Percentiles rank a stretch among this genome's conserved stretches.
phyloP scores from a whole-genome alignment of 2,113 vertebrate species.

The Sylvilagus bachmani region DNA sequence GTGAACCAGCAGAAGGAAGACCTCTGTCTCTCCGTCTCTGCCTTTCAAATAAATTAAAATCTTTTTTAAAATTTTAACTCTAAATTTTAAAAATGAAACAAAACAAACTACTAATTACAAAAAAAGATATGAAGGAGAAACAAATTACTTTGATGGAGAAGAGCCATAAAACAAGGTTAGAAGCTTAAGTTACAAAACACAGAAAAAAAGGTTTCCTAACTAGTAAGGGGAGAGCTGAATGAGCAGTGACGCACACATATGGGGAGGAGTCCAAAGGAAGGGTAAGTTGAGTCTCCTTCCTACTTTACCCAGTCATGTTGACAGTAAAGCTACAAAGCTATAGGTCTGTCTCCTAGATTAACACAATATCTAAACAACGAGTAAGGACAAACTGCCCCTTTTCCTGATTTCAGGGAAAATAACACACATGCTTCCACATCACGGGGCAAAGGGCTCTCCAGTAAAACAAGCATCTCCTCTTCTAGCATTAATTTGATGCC shows the following conservation, averaged over 20 bases:
- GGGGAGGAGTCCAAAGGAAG: not conserved
- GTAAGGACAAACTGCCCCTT: slow-evolving; percentile 6
- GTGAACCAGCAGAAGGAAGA: too few relatives aligned
- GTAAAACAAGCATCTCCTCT: slow-evolving; percentile 52
- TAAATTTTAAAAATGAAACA: slow-evolving; percentile 56
- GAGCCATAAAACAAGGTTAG: not conserved
- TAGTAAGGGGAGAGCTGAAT: not conserved
- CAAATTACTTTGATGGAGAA: not conserved
- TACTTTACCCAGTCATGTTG: not conserved
- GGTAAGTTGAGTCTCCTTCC: not conserved
- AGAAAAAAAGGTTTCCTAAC: not conserved
- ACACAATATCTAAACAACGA: not conserved
- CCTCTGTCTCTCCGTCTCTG: too few relatives aligned
- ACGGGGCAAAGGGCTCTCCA: not conserved
- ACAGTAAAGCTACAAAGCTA: slow-evolving; percentile 1
- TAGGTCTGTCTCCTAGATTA: slow-evolving; percentile 24
- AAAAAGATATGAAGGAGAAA: not conserved
- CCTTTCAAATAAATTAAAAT: slow-evolving; percentile 53
- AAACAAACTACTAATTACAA: not conserved
- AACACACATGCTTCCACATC: slow-evolving; percentile 10
- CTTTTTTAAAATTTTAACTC: not conserved
- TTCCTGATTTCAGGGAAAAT: slow-evolving; percentile 20
- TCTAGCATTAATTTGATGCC: slow-evolving; percentile 22
- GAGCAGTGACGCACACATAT: not conserved
- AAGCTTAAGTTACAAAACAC: not conserved